A percentile compares a stretch with the other conserved stretches of the same genome.
Evolutionary conservation across 37 sponge, comb jelly and placozoan genomes (phyloP).

Genomic region (Bolinopsis microptera): DNA sequence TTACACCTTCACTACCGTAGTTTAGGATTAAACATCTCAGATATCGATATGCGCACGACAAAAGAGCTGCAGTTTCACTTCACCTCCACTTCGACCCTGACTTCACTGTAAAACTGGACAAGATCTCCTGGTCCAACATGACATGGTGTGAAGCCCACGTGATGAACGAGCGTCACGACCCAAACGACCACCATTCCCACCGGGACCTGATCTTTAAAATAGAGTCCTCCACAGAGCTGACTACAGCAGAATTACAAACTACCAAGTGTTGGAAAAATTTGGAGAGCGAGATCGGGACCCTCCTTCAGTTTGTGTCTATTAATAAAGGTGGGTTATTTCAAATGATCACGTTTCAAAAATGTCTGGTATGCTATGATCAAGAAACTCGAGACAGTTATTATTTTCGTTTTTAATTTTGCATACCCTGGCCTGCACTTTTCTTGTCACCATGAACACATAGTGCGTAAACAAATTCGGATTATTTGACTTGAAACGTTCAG

Average conservation of each 20-base stretch:
- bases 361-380: no score
- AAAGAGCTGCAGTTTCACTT: background rate
- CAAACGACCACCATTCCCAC: background rate
- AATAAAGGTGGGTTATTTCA: background rate
- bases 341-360: background rate
- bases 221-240: background rate
- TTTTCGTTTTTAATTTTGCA: no score
- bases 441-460: no score
- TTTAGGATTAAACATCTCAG: no score
- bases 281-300: background rate
- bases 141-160: conserved; percentile 7
- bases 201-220: background rate
- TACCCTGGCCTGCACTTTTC: no score
- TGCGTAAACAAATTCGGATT: background rate
- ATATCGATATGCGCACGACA: background rate
- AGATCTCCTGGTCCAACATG: background rate
- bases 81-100: background rate
- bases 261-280: background rate
- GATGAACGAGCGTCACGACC: background rate
- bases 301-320: background rate
- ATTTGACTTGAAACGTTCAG: no score
- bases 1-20: no score
- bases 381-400: no score
- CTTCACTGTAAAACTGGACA: background rate
- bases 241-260: background rate